Base-by-base conservation (phyloP, 2,888 invertebrate genomes). In the Brenthis daphne region DNA sequence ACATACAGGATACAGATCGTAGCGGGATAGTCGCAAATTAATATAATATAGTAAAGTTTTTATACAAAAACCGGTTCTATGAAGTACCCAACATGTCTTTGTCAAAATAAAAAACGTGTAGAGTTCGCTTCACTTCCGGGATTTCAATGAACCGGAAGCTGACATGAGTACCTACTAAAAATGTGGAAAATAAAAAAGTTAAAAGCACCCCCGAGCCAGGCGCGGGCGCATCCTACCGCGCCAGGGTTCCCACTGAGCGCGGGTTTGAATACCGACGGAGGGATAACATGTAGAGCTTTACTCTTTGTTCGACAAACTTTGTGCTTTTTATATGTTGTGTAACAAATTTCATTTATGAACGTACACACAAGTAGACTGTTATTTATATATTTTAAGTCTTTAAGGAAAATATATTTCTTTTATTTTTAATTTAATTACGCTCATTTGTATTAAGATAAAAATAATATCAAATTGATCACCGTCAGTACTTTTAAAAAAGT, bases 81-180 rank as follows among this genome's bases (percentile, higher is more conserved):
- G 6, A 50, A 56, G 65, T 56, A 47, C 65, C 57, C 65, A 57
- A 70, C 65, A 57, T 58, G 58, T 68, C 50, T 43, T 48, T 47
- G 53, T 13, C 24, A 29, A 57, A 66, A 67, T 63, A 67, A 57
- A 74, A 72, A 72, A 70, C 64, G 57, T 57, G 60, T 57, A 63
- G 65, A 75, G 74, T 77, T 75, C 68, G 73, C 75, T 71, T 68
- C 68, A 69, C 84, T 85, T 87, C 87, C 87, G 82, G 77, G 71
- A 77, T 73, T 74, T 83, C 81, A 88, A 85, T 83, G 73, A 81
- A 82, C 73, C 85, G 88, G 88, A 89, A 85, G 84, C 76, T 73
- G 74, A 76, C 76, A 77, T 70, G 79, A 84, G 82, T 83, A 78
- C 74, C 74, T 77, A 24, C n/a, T 16, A 20, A 69, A 81, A 37